phyloP scores from a whole-genome alignment of 2,888 invertebrate genomes.

The Anaspis maculata region DNA sequence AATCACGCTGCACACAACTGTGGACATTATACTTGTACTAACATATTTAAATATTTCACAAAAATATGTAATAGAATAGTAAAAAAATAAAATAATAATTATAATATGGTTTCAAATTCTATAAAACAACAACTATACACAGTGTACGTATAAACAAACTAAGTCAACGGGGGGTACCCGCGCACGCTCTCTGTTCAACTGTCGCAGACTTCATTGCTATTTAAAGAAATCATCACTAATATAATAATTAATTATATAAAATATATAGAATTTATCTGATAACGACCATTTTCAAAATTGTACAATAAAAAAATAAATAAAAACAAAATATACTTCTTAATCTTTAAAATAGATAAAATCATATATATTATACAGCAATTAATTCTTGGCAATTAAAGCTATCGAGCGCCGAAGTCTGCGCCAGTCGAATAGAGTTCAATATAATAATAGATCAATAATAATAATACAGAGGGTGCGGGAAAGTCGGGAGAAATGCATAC shows the following conservation, averaged over 20 bases:
- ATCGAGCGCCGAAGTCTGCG: no score
- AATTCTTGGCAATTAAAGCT: no score
- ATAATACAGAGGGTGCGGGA: slow-evolving; percentile 4
- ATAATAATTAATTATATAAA: slow-evolving; percentile 33
- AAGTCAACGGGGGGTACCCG: slow-evolving; percentile 27
- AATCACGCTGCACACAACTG: slow-evolving; percentile 42
- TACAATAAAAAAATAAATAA: slow-evolving; percentile 44
- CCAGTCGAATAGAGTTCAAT: no score
- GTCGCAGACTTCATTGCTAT: slow-evolving; percentile 25
- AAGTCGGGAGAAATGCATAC: slow-evolving; percentile 17
- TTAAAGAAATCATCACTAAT: no score
- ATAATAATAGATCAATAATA: no score
- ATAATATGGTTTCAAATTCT: slow-evolving; percentile 43
- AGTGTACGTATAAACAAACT: slow-evolving; percentile 41
- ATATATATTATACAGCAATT: background rate
- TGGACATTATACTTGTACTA: slow-evolving; percentile 43
- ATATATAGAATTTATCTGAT: slow-evolving; percentile 42
- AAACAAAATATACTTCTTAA: slow-evolving; percentile 40
- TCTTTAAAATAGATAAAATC: slow-evolving; percentile 16
- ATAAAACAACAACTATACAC: slow-evolving; percentile 45
- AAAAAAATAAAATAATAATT: slow-evolving; percentile 47
- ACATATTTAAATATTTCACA: slow-evolving; percentile 46
- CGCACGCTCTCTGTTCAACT: slow-evolving; percentile 20
- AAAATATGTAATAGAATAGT: slow-evolving; percentile 48
- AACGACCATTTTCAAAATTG: slow-evolving; percentile 40